Evolutionary conservation across 2,888 invertebrate genomes (phyloP), one percentile per base, ranked within the genome.

Genomic region (Zygaena filipendulae): DNA sequence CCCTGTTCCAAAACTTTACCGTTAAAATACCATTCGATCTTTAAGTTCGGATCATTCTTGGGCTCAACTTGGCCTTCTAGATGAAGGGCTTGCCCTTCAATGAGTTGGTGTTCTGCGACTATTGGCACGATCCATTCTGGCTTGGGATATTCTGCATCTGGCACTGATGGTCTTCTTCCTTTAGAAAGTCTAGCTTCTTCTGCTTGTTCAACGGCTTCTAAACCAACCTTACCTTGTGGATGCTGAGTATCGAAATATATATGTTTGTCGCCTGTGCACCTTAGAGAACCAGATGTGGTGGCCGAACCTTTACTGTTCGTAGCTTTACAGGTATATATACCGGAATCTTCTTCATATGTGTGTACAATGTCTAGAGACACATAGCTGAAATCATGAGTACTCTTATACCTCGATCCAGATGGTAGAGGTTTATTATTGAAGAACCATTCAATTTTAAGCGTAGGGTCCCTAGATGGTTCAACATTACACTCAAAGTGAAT

Each of bases 41-140:
- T 92, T 27, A 95, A 72, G 50, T 92, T 88, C 4, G 95, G 94
- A 81, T 95, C 95, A 57, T 91, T 89, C 57, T 94, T 94, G 1
- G 97, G 97, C 59, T 95, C 94, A 10, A 98, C 92, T 47, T 93
- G 91, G 25, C 93, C 97, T 70, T 98, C 96, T 39, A 99, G 84
- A 64, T 96, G 96, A 25, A 97, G 80, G 2, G 91, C 84, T 66
- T 93, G 90, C 8, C 90, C 87, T 74, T 95, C 95, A 27, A 87
- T 82, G 23, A 95, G 71, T 52, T 85, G 86, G 61, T 92, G 89
- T 64, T 93, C 92, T 8, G 91, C 84, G 47, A 87, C 84, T 35
- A 94, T 81, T 6, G 93, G 94, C 22, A 88, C 87, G 6, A 88
- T 87, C 90, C 94, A 95, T 43, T 91, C 85, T 19, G 95, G 95